Base-by-base conservation (phyloP, 2,113 vertebrate species). In the Myiagra hebetior region DNA sequence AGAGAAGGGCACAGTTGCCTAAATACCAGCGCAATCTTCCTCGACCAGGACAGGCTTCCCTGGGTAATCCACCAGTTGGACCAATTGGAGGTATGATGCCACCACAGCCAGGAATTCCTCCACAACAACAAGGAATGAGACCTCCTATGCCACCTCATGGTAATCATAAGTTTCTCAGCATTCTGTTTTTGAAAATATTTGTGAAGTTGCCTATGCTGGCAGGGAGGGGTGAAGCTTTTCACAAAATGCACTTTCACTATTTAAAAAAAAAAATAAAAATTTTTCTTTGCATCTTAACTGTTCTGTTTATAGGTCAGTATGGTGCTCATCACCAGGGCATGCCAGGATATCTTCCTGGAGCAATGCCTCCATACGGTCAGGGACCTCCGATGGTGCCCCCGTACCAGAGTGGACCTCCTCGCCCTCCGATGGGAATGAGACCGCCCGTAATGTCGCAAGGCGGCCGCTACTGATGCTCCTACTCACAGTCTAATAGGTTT, bases 391-490 rank as follows among this genome's bases (percentile, higher is more conserved):
- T 99, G 99, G 99, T 99, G 76, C 99, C 99, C 93, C 98, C 98
- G 46, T 99, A 99, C 98, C 99, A 99, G 98, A 99, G 99, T 97
- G 99, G 99, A 95, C 99, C 99, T 90, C 98, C 99, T 97, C 98
- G 98, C 95, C 98, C 99, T 92, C 99, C 99, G 53, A 99, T 99
- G 99, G 99, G 99, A 98, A 99, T 99, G 99, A 99, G 99, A 98
- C 99, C 99, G 92, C 99, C 99, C 59, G 99, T 99, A 97, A 99
- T 99, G 99, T 99, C 99, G 87, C 99, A 99, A 79, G 99, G 99
- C 89, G 99, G 99, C 98, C 99, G 99, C 98, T 99, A 99, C 98
- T 99, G 99, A 99, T 98, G 98, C 98, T 97, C 97, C 98, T 98
- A 97, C 98, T 98, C 98, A 97, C 98, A 93, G 94, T 97, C 97